Conservation (phyloP, 2,888 invertebrate genomes). For the Cryptocephalus primarius region DNA sequence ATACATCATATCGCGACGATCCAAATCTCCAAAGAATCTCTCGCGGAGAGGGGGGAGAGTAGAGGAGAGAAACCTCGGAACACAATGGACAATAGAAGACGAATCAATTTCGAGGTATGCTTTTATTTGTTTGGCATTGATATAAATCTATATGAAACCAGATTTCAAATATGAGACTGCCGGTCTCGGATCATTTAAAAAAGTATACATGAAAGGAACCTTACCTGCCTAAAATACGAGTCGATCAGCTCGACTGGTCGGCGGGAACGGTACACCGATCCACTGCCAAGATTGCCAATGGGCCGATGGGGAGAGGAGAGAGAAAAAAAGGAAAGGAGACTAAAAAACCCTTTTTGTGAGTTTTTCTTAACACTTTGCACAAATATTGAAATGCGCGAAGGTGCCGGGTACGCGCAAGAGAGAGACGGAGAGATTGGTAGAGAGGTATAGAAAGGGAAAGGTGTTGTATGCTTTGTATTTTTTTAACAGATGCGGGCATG, state of each 20-base stretch:
- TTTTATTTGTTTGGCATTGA: conserved; percentile 13
- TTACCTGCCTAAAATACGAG: conserved; percentile 13
- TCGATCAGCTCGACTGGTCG: conserved; percentile 6
- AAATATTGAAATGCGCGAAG: conserved; percentile 6
- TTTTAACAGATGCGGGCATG: too few relatives aligned
- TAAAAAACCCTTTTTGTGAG: conserved; percentile 1
- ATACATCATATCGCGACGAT: too few relatives aligned
- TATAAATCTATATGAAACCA: conserved; percentile 19
- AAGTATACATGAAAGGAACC: conserved; percentile 12
- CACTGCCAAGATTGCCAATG: too few relatives aligned
- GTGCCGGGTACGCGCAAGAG: too few relatives aligned
- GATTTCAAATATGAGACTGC: conserved; percentile 17
- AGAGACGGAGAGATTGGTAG: too few relatives aligned
- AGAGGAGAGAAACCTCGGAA: not conserved
- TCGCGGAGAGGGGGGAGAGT: too few relatives aligned
- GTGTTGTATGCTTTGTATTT: too few relatives aligned
- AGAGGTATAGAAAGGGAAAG: too few relatives aligned
- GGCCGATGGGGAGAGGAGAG: too few relatives aligned
- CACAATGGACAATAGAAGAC: conserved; percentile 1
- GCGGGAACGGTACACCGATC: too few relatives aligned
- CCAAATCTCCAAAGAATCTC: too few relatives aligned
- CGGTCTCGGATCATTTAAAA: conserved; percentile 12
- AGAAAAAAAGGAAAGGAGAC: not conserved
- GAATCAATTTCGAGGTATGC: conserved; percentile 9
- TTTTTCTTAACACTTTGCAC: conserved; percentile 14